These are phyloP conservation scores for Lerema accius DNA, from an alignment of 1,140 invertebrate genomes.

Conservation along the genomic window DNA sequence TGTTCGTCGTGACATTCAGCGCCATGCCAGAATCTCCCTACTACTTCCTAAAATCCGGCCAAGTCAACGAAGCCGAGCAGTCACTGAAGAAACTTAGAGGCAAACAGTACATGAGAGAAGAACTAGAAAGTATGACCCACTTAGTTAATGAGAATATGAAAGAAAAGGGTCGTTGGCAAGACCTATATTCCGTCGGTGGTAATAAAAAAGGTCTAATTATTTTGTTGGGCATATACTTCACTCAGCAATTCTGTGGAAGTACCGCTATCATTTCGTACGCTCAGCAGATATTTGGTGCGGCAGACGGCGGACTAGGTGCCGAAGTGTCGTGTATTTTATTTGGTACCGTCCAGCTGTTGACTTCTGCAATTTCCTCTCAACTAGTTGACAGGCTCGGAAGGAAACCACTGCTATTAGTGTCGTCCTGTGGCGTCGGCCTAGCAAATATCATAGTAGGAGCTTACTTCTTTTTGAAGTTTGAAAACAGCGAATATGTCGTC, in stretches of 20 bases:
- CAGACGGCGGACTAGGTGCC: constrained; percentile 78
- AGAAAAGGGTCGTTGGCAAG: constrained; percentile 82
- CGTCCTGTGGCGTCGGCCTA: constrained; percentile 82
- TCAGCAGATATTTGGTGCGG: constrained; percentile 87
- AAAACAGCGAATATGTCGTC: constrained; percentile 61
- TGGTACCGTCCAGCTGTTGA: constrained; percentile 86
- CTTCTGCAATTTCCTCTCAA: constrained; percentile 84
- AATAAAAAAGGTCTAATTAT: constrained; percentile 87
- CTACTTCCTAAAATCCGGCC: constrained; percentile 84
- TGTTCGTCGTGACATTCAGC: constrained; percentile 86
- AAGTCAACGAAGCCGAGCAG: constrained; percentile 84
- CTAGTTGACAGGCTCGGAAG: constrained; percentile 89
- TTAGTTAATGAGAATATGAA: constrained; percentile 83
- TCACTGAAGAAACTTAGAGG: constrained; percentile 86
- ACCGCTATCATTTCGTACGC: constrained; percentile 89
- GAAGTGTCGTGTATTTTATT: constrained; percentile 85
- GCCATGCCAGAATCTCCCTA: constrained; percentile 92
- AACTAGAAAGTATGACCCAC: constrained; percentile 84
- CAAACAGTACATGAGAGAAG: constrained; percentile 83
- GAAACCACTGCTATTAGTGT: constrained; percentile 86
- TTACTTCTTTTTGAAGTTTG: constrained; percentile 84
- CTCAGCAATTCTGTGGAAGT: constrained; percentile 91
- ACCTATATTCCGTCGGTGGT: constrained; percentile 83
- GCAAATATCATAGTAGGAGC: constrained; percentile 83
- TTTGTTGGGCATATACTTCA: constrained; percentile 85